A percentile compares a stretch with the other conserved stretches of the same genome.
These are phyloP conservation scores for Cryptomyrus ogoouensis DNA, from an alignment of 2,113 vertebrate genomes.

Conservation along the genomic window DNA sequence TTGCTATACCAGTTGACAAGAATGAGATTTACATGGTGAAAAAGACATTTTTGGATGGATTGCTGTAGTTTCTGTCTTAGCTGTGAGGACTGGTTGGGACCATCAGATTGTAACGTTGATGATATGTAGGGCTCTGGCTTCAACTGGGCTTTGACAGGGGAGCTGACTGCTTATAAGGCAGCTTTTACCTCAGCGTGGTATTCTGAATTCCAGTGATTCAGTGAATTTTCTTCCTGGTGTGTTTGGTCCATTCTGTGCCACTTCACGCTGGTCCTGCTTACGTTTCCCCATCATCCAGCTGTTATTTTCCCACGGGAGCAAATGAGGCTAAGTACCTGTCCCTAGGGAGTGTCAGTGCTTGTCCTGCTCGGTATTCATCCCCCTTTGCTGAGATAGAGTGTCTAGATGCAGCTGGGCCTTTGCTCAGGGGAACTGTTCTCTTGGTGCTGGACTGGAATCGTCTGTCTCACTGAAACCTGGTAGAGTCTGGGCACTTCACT, in stretches of 20 bases:
- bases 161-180: neutral
- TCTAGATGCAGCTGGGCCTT: neutral
- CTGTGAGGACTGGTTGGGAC: neutral
- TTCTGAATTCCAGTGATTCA: neutral
- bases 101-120: neutral
- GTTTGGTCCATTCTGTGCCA: neutral
- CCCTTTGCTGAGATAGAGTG: neutral
- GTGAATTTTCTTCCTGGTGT: neutral
- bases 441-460: neutral
- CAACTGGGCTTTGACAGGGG: neutral
- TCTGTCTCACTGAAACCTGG: neutral
- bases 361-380: neutral
- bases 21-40: neutral
- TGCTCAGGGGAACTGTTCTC: neutral
- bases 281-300: neutral
- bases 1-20: neutral
- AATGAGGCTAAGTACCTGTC: neutral
- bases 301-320: neutral
- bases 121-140: neutral
- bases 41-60: neutral
- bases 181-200: neutral
- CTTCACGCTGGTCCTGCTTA: neutral
- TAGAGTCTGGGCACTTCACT: neutral
- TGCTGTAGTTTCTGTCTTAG: neutral
- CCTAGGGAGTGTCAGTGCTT: neutral